A percentile compares a stretch with the other conserved stretches of the same genome.
Evolutionary conservation across 2,888 invertebrate genomes (phyloP).

Genomic region (Eledona agricola): DNA sequence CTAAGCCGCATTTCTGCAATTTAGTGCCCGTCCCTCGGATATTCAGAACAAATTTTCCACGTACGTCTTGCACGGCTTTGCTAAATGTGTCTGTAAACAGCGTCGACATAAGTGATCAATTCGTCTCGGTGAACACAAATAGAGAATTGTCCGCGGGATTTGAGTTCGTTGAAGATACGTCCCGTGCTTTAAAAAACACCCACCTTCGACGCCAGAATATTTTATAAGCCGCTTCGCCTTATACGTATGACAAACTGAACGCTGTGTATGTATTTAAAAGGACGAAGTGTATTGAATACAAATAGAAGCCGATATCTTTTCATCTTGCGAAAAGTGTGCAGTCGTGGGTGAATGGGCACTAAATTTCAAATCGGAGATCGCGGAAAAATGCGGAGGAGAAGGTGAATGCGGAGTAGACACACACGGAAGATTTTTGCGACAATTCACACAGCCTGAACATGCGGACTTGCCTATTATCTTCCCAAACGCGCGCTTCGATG

Average conservation of each 20-base stretch:
- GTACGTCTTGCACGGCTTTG: background rate
- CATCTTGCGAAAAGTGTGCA: constrained; percentile 17
- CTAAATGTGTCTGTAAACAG: constrained; percentile 11
- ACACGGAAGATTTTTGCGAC: too few species aligned
- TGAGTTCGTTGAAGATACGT: constrained; percentile 15
- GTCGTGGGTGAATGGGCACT: constrained; percentile 15
- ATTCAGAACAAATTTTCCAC: constrained; percentile 14
- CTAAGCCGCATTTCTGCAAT: constrained; percentile 3
- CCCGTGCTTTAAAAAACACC: constrained; percentile 48
- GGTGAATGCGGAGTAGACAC: too few species aligned
- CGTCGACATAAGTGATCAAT: constrained; percentile 19
- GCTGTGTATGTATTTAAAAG: constrained; percentile 50
- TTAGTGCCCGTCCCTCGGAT: constrained; percentile 5
- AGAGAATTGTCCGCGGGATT: constrained; percentile 13
- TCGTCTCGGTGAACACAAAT: constrained; percentile 6
- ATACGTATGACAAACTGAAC: constrained; percentile 55
- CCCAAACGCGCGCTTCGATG: too few species aligned
- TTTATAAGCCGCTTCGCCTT: constrained; percentile 51
- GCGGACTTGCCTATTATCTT: too few species aligned
- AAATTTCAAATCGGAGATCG: too few species aligned
- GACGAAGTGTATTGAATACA: constrained; percentile 46
- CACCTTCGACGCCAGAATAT: constrained; percentile 50
- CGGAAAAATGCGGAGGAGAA: too few species aligned
- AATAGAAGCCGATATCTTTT: constrained; percentile 36
- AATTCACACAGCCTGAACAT: too few species aligned